Conservation (phyloP, 2,113 vertebrate species). For the Pelecanoides urinatrix region DNA sequence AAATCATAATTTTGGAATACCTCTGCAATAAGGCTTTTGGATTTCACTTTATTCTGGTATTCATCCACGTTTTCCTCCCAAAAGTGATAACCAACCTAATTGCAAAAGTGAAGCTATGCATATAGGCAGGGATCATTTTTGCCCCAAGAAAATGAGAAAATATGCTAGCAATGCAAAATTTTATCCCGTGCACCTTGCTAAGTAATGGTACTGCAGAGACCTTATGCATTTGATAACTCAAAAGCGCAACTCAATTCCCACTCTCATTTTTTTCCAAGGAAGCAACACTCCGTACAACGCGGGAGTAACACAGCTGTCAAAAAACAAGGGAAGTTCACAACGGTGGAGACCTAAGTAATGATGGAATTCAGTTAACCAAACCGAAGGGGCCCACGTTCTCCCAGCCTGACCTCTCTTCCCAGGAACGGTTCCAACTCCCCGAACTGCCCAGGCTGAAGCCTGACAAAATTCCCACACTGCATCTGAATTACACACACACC, state of each 20-base stretch:
- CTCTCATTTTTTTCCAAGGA: neutral
- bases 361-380: neutral
- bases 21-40: neutral
- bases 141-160: neutral
- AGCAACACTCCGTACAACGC: neutral
- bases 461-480: neutral
- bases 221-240: neutral
- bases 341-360: neutral
- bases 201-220: neutral
- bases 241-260: neutral
- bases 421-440: neutral
- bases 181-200: neutral
- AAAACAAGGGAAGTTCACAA: neutral
- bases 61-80: neutral
- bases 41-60: neutral
- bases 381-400: neutral
- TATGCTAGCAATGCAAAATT: neutral
- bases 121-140: neutral
- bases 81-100: neutral
- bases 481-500: neutral
- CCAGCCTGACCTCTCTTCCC: neutral
- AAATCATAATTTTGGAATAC: neutral
- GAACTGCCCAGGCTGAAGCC: neutral
- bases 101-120: neutral
- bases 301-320: neutral